A percentile compares a stretch with the other conserved stretches of the same genome.
phyloP scores from a whole-genome alignment of 2,113 vertebrate species.

The Psittacula cyanocephala region DNA sequence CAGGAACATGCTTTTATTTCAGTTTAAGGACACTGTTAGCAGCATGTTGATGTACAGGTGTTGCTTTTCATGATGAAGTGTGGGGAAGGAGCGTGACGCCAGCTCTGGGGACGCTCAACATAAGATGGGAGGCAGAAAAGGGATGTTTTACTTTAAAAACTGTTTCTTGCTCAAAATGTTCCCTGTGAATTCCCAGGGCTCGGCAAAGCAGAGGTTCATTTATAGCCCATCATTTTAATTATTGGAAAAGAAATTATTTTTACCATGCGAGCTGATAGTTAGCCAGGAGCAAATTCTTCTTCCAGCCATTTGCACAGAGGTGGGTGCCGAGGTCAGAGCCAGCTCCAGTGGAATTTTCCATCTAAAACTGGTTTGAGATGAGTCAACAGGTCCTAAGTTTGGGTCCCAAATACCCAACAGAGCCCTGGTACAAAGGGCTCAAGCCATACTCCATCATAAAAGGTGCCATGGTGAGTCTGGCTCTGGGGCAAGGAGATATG shows the following conservation, averaged over 20 bases:
- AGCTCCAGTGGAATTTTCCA: slow-evolving; percentile 20
- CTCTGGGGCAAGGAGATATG: not conserved
- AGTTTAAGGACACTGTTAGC: not conserved
- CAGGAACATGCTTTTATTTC: not conserved
- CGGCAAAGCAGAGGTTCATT: not conserved
- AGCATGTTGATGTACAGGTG: not conserved
- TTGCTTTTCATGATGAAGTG: not conserved
- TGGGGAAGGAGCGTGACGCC: not conserved
- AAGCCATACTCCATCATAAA: not conserved
- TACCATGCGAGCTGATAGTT: slow-evolving; percentile 17
- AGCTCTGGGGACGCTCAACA: not conserved
- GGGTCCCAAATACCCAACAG: not conserved
- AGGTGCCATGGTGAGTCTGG: not conserved
- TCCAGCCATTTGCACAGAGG: not conserved
- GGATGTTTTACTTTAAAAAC: slow-evolving; percentile 27
- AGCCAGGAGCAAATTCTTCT: slow-evolving; percentile 22
- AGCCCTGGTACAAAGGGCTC: not conserved
- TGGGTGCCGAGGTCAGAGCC: not conserved
- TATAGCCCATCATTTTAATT: slow-evolving; percentile 44
- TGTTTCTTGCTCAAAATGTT: slow-evolving; percentile 24
- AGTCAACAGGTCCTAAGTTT: not conserved
- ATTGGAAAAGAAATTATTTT: slow-evolving; percentile 54
- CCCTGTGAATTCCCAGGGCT: slow-evolving; percentile 31
- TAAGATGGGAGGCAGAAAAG: not conserved
- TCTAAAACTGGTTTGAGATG: not conserved